A percentile compares a stretch with the other conserved stretches of the same genome.
phyloP scores from a whole-genome alignment of 2,888 invertebrate genomes.

The Cosmia pyralina region DNA sequence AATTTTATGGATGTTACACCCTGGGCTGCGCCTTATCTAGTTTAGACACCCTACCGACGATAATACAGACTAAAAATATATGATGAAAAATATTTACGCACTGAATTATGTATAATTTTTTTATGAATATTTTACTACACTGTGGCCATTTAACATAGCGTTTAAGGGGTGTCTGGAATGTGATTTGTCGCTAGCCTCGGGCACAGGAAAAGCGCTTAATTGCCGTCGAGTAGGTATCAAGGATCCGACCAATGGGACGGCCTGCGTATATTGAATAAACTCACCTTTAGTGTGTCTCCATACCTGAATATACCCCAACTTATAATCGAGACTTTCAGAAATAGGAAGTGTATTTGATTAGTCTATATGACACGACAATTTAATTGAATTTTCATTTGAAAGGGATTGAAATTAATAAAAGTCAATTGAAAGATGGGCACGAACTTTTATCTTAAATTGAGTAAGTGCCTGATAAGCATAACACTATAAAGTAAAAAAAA shows the following conservation, averaged over 20 bases:
- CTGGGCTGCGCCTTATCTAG: conserved; percentile 72
- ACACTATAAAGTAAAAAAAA: neutral
- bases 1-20: conserved; percentile 82
- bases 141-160: conserved; percentile 36
- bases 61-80: conserved; percentile 36
- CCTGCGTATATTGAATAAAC: conserved; percentile 76
- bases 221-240: conserved; percentile 84
- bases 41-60: conserved; percentile 70
- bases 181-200: conserved; percentile 84
- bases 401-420: neutral
- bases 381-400: conserved; percentile 4
- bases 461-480: no score
- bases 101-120: conserved; percentile 22
- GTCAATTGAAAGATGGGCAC: neutral
- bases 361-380: conserved; percentile 19
- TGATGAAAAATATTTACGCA: neutral
- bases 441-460: neutral
- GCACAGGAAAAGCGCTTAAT: conserved; percentile 85
- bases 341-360: conserved; percentile 48
- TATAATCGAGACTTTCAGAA: conserved; percentile 41
- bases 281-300: conserved; percentile 47
- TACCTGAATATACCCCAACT: conserved; percentile 43
- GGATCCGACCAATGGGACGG: conserved; percentile 84
- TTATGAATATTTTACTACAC: conserved; percentile 23
- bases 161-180: conserved; percentile 76